phyloP scores from a whole-genome alignment of 1,140 invertebrate species.

The Diachasmimorpha longicaudata region DNA sequence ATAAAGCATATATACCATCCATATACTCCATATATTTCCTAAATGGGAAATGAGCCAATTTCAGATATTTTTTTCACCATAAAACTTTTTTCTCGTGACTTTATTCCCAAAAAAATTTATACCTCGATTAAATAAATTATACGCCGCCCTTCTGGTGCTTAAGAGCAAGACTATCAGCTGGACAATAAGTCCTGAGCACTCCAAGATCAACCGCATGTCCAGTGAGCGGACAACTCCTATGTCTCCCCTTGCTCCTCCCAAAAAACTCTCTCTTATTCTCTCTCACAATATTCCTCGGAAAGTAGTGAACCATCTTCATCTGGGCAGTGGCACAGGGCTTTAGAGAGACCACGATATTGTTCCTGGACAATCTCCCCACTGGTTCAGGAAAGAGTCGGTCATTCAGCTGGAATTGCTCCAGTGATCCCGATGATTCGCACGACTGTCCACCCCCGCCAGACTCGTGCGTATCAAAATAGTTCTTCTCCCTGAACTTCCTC shows the following conservation, averaged over 20 bases:
- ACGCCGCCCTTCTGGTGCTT: slow-evolving; percentile 45
- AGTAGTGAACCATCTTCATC: slow-evolving; percentile 48
- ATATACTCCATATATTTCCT: too few species aligned
- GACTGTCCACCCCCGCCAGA: slow-evolving; percentile 37
- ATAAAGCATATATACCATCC: too few species aligned
- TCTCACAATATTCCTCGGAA: slow-evolving; percentile 44
- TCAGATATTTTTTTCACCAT: too few species aligned
- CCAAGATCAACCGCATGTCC: slow-evolving; percentile 49
- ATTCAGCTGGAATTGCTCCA: slow-evolving; percentile 47
- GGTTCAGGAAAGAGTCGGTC: slow-evolving; percentile 49
- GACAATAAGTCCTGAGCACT: slow-evolving; percentile 36
- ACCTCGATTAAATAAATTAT: slow-evolving; percentile 25
- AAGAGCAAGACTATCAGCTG: slow-evolving; percentile 47
- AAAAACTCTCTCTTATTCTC: slow-evolving; percentile 36
- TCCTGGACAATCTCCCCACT: slow-evolving; percentile 31
- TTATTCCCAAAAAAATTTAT: neutral
- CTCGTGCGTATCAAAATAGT: slow-evolving; percentile 57
- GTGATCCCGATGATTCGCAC: slow-evolving; percentile 37
- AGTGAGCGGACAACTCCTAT: slow-evolving; percentile 42
- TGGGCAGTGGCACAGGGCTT: slow-evolving; percentile 41
- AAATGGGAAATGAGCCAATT: too few species aligned
- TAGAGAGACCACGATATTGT: slow-evolving; percentile 45
- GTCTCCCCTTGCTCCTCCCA: slow-evolving; percentile 30
- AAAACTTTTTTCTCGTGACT: too few species aligned
- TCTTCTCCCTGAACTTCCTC: slow-evolving; percentile 47